A percentile compares a stretch with the other conserved stretches of the same genome.
Evolutionary conservation across 2,888 invertebrate species (phyloP).

Genomic region (Thumatha senex): DNA sequence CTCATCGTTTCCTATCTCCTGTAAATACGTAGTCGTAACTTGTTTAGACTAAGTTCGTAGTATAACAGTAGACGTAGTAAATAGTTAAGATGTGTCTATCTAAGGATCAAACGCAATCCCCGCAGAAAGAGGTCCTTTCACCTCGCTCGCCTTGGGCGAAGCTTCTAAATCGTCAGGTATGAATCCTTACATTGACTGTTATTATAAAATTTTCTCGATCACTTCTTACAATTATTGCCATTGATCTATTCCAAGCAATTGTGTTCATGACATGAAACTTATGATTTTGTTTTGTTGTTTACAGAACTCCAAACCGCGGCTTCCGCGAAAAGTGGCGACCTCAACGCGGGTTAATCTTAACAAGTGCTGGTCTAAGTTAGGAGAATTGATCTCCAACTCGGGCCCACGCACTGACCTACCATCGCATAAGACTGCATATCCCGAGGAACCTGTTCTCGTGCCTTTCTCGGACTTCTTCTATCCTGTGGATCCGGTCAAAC

Average conservation of each 20-base stretch:
- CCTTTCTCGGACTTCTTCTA: constrained; percentile 73
- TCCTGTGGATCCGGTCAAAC: constrained; percentile 71
- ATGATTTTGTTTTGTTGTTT: constrained; percentile 52
- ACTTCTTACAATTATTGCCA: not conserved
- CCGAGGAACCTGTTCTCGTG: constrained; percentile 70
- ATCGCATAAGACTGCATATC: constrained; percentile 74
- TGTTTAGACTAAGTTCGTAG: constrained; percentile 60
- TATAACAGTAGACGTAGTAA: constrained; percentile 47
- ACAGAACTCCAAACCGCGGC: constrained; percentile 82
- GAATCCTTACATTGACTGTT: constrained; percentile 26
- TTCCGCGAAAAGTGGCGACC: constrained; percentile 81
- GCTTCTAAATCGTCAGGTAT: constrained; percentile 83
- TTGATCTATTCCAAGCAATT: not conserved
- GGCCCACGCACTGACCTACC: constrained; percentile 73
- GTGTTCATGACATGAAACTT: constrained; percentile 14
- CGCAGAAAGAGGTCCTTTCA: constrained; percentile 68
- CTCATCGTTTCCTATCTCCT: constrained; percentile 50
- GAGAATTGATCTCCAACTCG: constrained; percentile 79
- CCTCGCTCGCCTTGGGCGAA: constrained; percentile 84
- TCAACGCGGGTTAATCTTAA: constrained; percentile 86
- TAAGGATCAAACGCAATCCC: constrained; percentile 74
- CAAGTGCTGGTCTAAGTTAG: constrained; percentile 86
- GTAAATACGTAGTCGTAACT: constrained; percentile 75
- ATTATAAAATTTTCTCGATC: not conserved
- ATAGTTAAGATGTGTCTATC: constrained; percentile 78